Evolutionary conservation across 2,797 vertebrate genomes (phyloP).

Genomic region (Anabas testudineus): DNA sequence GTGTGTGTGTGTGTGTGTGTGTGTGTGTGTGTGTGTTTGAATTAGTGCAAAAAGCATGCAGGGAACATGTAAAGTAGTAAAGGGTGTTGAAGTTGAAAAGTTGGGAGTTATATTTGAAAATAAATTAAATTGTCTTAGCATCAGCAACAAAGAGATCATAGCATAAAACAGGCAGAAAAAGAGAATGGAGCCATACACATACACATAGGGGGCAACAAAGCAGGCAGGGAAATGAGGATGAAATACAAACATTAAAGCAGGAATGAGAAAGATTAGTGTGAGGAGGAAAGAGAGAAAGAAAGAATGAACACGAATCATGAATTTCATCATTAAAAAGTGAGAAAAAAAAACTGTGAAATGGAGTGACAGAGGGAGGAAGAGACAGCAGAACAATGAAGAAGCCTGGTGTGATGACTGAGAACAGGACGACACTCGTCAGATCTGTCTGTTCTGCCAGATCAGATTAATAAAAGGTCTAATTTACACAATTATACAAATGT

Average conservation of each 20-base stretch:
- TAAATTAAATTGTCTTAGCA: too few species aligned
- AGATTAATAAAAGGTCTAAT: conserved; percentile 7
- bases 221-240: not conserved
- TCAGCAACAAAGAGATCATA: not conserved
- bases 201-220: not conserved
- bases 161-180: conserved; percentile 27
- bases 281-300: conserved; percentile 43
- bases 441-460: conserved; percentile 26
- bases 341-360: conserved; percentile 19
- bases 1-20: conserved; percentile 17
- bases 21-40: conserved; percentile 25
- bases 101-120: conserved; percentile 15
- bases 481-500: not conserved
- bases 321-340: conserved; percentile 37
- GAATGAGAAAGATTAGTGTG: conserved; percentile 38
- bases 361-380: conserved; percentile 22
- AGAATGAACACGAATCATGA: conserved; percentile 39
- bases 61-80: conserved; percentile 13
- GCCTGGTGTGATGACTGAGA: conserved; percentile 31
- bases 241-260: conserved; percentile 6
- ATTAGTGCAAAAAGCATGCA: conserved; percentile 7
- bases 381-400: conserved; percentile 34
- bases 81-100: conserved; percentile 11
- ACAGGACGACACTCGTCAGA: conserved; percentile 31
- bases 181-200: not conserved